These are phyloP conservation scores for Galemys pyrenaicus DNA, from an alignment of 2,113 vertebrate genomes.

Conservation along the genomic window DNA sequence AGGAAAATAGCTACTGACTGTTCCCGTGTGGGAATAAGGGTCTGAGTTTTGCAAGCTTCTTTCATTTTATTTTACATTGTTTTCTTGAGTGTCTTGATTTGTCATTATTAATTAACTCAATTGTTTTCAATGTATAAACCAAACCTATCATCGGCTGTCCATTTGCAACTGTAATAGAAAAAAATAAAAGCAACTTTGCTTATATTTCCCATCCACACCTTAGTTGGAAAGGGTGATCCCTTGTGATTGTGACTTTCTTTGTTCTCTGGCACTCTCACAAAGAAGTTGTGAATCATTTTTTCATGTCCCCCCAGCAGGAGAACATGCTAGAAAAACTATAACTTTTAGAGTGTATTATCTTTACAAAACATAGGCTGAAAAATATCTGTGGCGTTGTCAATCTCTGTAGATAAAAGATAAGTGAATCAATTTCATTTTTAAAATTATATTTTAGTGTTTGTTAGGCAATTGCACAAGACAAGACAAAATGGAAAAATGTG, in stretches of 20 bases:
- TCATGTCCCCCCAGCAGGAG: neutral
- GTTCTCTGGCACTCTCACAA: neutral
- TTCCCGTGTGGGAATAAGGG: neutral
- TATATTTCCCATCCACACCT: slow-evolving; percentile 12
- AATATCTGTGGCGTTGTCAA: neutral
- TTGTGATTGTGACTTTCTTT: neutral
- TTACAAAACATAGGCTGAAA: slow-evolving; percentile 32
- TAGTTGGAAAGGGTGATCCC: neutral
- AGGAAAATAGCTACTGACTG: neutral
- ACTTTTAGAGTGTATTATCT: neutral
- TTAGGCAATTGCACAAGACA: slow-evolving; percentile 12
- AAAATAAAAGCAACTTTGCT: neutral
- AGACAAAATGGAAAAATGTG: slow-evolving; percentile 39
- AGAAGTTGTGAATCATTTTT: neutral
- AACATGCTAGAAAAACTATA: neutral
- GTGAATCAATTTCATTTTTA: slow-evolving; percentile 43
- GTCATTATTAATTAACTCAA: neutral
- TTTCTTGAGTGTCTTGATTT: neutral
- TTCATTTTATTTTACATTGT: neutral
- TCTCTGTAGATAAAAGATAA: slow-evolving; percentile 10
- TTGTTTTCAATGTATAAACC: neutral
- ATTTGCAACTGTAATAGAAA: neutral
- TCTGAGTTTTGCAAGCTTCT: neutral
- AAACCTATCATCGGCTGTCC: neutral
- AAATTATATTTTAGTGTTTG: slow-evolving; percentile 46